These are phyloP conservation scores for Pseudorectes ferrugineus DNA, from an alignment of 2,113 vertebrate genomes.

Conservation along the genomic window DNA sequence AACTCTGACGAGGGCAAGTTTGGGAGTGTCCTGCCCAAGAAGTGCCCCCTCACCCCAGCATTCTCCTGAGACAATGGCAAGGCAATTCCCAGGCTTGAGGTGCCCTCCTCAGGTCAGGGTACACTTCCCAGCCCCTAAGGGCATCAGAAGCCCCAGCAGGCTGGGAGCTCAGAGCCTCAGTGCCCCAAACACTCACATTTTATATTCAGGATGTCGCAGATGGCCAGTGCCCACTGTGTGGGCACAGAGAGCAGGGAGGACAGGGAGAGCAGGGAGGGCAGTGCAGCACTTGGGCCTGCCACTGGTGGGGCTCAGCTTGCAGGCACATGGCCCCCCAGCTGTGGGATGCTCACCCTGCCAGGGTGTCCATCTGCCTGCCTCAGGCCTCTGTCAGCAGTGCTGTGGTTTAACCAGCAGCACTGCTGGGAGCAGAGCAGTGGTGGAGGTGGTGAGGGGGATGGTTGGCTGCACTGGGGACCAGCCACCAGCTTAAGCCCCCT, in stretches of 20 bases:
- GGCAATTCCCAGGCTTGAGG: neutral
- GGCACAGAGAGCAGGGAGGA: neutral
- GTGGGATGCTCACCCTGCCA: rapidly evolving
- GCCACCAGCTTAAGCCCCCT: neutral
- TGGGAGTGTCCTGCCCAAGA: neutral
- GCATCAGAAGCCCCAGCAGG: neutral
- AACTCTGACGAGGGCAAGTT: neutral
- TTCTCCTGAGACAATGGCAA: neutral
- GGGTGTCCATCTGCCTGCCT: neutral
- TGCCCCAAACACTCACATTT: neutral
- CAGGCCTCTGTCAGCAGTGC: neutral
- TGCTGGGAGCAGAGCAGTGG: neutral
- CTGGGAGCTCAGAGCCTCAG: neutral
- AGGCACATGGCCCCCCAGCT: rapidly evolving
- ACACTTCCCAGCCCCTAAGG: neutral
- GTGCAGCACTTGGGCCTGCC: neutral
- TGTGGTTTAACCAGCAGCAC: neutral
- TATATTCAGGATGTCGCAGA: neutral
- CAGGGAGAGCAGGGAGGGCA: neutral
- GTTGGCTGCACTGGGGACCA: neutral
- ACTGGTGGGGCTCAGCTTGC: neutral
- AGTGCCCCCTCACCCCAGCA: neutral
- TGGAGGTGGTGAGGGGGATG: rapidly evolving
- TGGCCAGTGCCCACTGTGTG: no score
- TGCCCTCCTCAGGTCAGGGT: neutral